phyloP scores from a whole-genome alignment of 2,113 vertebrate species.

The Solea senegalensis region DNA sequence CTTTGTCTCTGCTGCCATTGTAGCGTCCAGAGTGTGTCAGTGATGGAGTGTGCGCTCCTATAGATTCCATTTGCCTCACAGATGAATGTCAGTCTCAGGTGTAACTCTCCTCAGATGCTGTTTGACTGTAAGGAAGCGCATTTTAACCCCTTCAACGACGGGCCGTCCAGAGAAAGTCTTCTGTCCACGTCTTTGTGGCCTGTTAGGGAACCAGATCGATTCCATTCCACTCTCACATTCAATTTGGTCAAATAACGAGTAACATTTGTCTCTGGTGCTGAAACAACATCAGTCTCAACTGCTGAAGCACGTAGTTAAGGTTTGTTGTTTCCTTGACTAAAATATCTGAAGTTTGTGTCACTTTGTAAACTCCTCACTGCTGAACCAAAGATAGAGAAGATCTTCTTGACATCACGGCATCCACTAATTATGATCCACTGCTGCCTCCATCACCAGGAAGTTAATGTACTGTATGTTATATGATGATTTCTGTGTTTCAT shows the following conservation, averaged over 20 bases:
- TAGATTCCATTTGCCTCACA: constrained; percentile 44
- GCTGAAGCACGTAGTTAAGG: constrained; percentile 4
- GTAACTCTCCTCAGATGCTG: constrained; percentile 26
- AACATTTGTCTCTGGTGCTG: constrained; percentile 36
- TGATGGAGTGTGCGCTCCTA: constrained; percentile 53
- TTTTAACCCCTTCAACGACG: constrained; percentile 24
- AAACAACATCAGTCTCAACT: constrained; percentile 31
- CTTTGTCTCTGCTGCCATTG: constrained; percentile 58
- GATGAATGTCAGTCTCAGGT: constrained; percentile 58
- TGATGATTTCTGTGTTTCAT: no score
- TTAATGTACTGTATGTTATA: no score
- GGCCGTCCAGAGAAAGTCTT: not conserved
- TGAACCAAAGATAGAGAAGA: no score
- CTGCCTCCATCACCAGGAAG: no score
- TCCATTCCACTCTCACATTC: constrained; percentile 27
- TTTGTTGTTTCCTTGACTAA: no score
- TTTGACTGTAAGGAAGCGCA: constrained; percentile 23
- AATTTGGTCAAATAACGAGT: constrained; percentile 48
- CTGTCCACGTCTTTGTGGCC: constrained; percentile 36
- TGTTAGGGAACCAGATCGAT: constrained; percentile 39
- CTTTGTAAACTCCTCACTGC: no score
- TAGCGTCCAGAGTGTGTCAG: constrained; percentile 55
- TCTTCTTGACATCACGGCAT: no score
- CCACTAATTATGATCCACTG: no score
- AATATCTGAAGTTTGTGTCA: no score